These are phyloP conservation scores for Mus pahari DNA, from an alignment of 2,113 vertebrate species.

Conservation along the genomic window DNA sequence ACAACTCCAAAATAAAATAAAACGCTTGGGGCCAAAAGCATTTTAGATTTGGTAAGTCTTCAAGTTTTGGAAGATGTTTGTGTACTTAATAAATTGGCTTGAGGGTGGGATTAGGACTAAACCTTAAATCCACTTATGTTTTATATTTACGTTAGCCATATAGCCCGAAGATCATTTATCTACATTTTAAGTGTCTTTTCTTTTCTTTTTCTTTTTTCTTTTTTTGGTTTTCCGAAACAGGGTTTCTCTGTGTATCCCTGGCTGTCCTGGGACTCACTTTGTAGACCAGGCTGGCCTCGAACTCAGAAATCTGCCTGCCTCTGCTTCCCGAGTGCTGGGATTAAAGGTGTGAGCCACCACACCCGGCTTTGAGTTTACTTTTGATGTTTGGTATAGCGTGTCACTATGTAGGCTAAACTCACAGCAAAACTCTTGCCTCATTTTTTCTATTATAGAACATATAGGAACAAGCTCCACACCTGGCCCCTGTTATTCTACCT, in stretches of 20 bases:
- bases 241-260: no score
- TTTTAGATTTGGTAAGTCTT: neutral
- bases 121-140: neutral
- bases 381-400: neutral
- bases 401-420: neutral
- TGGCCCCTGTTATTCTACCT: neutral
- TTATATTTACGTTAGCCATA: neutral
- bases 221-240: no score
- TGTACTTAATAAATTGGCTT: neutral
- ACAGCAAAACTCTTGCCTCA: neutral
- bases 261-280: no score
- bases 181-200: neutral
- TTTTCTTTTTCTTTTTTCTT: no score
- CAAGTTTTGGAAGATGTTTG: neutral
- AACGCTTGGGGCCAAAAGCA: neutral
- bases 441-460: neutral
- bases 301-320: neutral
- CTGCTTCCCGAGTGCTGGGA: neutral
- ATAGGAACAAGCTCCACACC: neutral
- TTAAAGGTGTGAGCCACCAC: neutral
- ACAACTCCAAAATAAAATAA: neutral
- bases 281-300: neutral
- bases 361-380: neutral
- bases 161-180: neutral
- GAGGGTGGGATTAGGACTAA: neutral